Evolutionary conservation across 2,888 invertebrate species (phyloP), one percentile per base, ranked within the genome.

Genomic region (Entomobrya multifasciata): DNA sequence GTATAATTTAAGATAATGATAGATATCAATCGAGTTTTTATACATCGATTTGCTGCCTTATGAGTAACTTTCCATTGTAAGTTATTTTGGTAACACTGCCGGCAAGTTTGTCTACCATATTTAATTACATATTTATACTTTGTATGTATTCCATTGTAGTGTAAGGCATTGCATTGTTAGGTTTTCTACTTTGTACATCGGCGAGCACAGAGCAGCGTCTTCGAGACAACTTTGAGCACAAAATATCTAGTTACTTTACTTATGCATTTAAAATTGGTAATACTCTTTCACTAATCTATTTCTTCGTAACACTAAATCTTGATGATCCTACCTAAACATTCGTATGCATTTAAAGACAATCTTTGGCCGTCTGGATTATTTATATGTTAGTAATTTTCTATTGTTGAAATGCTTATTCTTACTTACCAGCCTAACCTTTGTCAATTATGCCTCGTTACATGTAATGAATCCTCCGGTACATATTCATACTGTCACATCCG

Each of bases 11-110:
- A 36, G 36, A 36, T 36, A 36, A 36, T 4, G 36, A 36, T 36
- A 36, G 36, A 36, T 49, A 49, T n/a, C 47, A 17, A 30, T 72
- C 49, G 72, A 72, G 49, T 72, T 25, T 30, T 22, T 52, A 49
- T 47, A 72, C 72, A 72, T 72, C 72, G 72, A 72, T 76, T 76
- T 57, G 76, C 76, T 76, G 76, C 76, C 76, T 76, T 76, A 76
- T 57, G 57, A 76, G 36, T 74, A 76, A 20, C 41, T 36, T 41
- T 76, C 25, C 17, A 49, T n/a, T 67, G 4, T 65, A 65, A 36
- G 30, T 74, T 36, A 55, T 30, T 52, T 55, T 57, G 76, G 20
- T 57, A 36, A 76, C 76, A 76, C 76, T 76, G 76, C 55, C 76
- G 76, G 76, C 57, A 76, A 57, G 76, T 76, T 55, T 76, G 57